Evolutionary conservation across 2,113 vertebrate species (phyloP), one percentile per base, ranked within the genome.

Genomic region (Chloebia gouldiae): DNA sequence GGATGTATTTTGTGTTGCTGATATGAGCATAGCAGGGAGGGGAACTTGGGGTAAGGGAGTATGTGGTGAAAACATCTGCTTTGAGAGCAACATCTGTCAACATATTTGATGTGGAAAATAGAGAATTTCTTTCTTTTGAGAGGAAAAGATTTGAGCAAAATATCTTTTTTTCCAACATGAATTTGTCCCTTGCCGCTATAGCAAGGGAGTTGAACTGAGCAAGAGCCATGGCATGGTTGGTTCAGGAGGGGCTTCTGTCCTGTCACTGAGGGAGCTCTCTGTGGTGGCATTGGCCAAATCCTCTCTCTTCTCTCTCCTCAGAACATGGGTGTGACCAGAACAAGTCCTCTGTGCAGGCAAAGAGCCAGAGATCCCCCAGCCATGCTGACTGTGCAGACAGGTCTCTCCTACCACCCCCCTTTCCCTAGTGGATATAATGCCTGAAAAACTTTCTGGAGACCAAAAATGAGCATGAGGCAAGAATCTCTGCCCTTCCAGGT

Each of bases 371-470:
- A 12, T 4, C 5, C 4, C 53, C 33, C n/a, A 50, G 9, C 12
- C 16, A 15, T 1, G 0, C 8, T n/a, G 56, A 10, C 9, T 51
- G 33, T 25, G 4, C 15, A 18, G 22, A 22, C 5, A 72, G 17
- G 13, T 76, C 27, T 17, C 33, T 27, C 45, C 42, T 9, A 31
- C 2, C 13, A 31, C 1, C 7, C 16, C 16, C 3, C 14, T 47
- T 69, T 24, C 42, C 40, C 7, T 23, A 25, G 30, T 22, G 18
- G 42, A 13, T 77, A 11, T 35, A 50, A 82, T 4, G 14, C 25
- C 27, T 33, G 14, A 50, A 80, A 77, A 83, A 8, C 15, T 33
- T 50, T 25, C 47, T 20, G 20, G n/a, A 50, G 11, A 22, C 47
- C 25, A 47, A 64, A 66, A 50, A 33, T 13, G 3, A 31, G 2